Base-by-base conservation (phyloP, 2,797 vertebrate species). In the Cyprinella venusta region DNA sequence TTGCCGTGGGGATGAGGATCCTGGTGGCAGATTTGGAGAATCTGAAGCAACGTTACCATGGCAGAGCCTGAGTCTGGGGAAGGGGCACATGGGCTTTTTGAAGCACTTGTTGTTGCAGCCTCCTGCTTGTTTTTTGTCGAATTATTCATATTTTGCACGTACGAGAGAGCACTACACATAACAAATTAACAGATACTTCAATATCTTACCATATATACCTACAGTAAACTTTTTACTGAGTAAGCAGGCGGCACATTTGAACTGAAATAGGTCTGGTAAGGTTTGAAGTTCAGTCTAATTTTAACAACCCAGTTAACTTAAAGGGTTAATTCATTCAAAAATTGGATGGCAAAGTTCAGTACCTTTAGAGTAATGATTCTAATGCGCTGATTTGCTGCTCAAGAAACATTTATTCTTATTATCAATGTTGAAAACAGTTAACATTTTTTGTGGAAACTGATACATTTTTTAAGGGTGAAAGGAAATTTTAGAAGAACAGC, bases 1-100 rank as follows among this genome's bases (percentile, higher is more conserved):
- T 81, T 85, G 78, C 84, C 67, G 40, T 69, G 74, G 84, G 84
- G 80, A 85, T 80, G 75, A 61, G 72, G 45, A 77, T 81, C 64
- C 74, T 71, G 76, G 54, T 80, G 84, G 84, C 80, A 76, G 79
- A 81, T 85, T 81, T 81, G 10, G 42, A 65, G 54, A 82, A 69
- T 82, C 30, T 15, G 59, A 71, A 42, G 59, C 67, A 50, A 65
- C 5, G 80, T 85, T 85, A 24, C 80, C 75, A 85, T 85, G 80
- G 80, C 48, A 79, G 65, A 85, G 59, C 12, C 30, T 21, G 63
- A 76, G 69, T 56, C 81, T 79, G 75, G 75, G 61, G 79, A 85
- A 76, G 81, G 61, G 72, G 72, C 26, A 38, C 45, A 54, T 26
- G 33, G 71, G 48, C 48, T 56, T 36, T 63, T 67, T 30, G 45